Base-by-base conservation (phyloP, 2,797 vertebrate genomes). In the Microcaecilia unicolor region DNA sequence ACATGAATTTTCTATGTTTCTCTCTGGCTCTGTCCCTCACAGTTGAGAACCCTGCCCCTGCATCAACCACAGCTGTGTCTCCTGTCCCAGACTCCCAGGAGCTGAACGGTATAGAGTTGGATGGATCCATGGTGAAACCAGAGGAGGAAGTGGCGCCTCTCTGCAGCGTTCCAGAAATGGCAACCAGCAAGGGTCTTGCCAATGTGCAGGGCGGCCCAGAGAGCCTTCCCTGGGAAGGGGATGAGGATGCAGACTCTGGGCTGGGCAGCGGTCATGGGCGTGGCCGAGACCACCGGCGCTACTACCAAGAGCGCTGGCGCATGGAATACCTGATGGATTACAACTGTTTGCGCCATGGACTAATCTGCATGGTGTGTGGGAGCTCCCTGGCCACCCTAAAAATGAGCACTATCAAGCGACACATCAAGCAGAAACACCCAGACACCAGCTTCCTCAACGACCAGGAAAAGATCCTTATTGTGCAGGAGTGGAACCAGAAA, bases 351-450 rank as follows among this genome's bases (percentile, higher is more conserved):
- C 80, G 82, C 21, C 82, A 72, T 8, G 84, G 87, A 12, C 80
- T 83, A 10, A 86, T 81, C 70, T 93, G 91, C 66, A 86, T 91
- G 91, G 89, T 88, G 50, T 95, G 92, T 44, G 89, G 88, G 48
- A 82, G 86, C 55, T 62, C 82, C 18, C 68, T 95, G 48, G 76
- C 77, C 4, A 78, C 86, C 27, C 81, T 84, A 46, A 85, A 87
- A 64, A 88, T 88, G 34, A 87, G 87, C 71, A 83, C 84, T 67
- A 85, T 93, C 74, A 81, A 88, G 35, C 74, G 80, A 24, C 92
- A 93, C 81, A 90, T 90, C 55, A 84, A 85, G 63, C 82, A 84
- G 44, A 80, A 74, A 55, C 91, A 92, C 55, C 87, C 88, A 0
- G 86, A 90, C 64, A 88, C 86, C 21, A 73, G 67, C 1, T 61